Conservation (phyloP, 2,797 vertebrate genomes). For the Nasua narica region DNA sequence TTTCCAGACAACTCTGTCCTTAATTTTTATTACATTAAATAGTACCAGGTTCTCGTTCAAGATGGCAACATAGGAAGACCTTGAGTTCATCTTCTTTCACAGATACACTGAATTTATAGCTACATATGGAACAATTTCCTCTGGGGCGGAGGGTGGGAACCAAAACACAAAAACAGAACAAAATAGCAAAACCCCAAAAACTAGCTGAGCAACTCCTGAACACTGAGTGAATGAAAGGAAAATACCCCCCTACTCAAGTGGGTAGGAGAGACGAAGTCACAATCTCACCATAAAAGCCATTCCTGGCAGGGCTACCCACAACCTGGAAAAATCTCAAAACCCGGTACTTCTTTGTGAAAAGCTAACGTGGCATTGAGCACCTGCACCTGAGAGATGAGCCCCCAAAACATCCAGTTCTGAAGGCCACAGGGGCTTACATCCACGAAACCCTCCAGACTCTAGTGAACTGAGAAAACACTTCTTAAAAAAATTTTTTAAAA, state of each 20-base stretch:
- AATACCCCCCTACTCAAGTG: neutral
- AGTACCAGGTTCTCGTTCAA: neutral
- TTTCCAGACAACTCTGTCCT: neutral
- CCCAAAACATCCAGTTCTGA: neutral
- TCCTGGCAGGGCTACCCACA: accelerated
- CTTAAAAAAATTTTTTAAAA: too few relatives aligned
- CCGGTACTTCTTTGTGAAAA: neutral
- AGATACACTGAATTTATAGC: neutral
- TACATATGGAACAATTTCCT: neutral
- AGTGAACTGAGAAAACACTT: neutral
- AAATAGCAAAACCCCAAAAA: neutral
- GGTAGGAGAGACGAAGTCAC: neutral
- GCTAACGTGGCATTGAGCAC: neutral
- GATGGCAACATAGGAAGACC: neutral
- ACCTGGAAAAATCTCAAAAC: neutral
- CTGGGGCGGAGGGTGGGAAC: neutral
- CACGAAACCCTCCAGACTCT: neutral
- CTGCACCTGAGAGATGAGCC: too few relatives aligned
- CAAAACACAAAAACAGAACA: neutral
- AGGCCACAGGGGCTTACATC: neutral
- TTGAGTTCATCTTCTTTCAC: neutral
- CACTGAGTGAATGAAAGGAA: neutral
- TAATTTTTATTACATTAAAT: neutral
- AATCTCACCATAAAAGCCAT: neutral
- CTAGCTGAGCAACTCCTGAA: neutral